phyloP scores from a whole-genome alignment of 2,797 vertebrate genomes.

The Chloroceryle amazona region DNA sequence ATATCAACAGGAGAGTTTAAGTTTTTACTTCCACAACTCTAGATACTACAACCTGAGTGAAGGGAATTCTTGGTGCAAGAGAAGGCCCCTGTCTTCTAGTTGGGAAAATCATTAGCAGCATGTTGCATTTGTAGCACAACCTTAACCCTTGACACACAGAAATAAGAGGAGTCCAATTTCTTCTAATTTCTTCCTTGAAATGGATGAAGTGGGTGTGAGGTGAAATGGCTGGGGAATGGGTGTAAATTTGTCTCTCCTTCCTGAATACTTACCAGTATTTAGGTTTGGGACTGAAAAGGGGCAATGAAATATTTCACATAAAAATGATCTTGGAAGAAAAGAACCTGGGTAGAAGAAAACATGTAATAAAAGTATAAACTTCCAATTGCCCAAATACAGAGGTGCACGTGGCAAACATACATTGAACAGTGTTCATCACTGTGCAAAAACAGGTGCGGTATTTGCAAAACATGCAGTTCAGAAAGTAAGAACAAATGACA shows the following conservation, averaged over 20 bases:
- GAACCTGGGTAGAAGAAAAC: not conserved
- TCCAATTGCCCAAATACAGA: not conserved
- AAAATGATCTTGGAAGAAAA: not conserved
- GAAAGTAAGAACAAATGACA: not conserved
- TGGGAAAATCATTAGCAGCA: not conserved
- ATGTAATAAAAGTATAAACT: not conserved
- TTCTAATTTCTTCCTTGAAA: not conserved
- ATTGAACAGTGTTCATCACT: fast-evolving
- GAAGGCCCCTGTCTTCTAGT: not conserved
- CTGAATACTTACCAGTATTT: not conserved
- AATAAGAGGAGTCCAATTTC: not conserved
- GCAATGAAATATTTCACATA: not conserved
- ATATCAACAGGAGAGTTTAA: not conserved
- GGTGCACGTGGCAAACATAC: not conserved
- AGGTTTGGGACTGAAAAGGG: not conserved
- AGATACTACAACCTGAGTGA: not conserved
- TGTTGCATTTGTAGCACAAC: not conserved
- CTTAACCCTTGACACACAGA: not conserved
- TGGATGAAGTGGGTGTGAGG: not conserved
- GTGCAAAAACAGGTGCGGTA: not conserved
- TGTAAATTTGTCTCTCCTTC: not conserved
- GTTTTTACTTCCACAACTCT: not conserved
- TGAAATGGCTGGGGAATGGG: not conserved
- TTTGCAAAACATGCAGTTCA: not conserved
- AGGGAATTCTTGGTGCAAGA: not conserved